Base-by-base conservation (phyloP, 2,888 invertebrate species). In the Cryptocephalus primarius region DNA sequence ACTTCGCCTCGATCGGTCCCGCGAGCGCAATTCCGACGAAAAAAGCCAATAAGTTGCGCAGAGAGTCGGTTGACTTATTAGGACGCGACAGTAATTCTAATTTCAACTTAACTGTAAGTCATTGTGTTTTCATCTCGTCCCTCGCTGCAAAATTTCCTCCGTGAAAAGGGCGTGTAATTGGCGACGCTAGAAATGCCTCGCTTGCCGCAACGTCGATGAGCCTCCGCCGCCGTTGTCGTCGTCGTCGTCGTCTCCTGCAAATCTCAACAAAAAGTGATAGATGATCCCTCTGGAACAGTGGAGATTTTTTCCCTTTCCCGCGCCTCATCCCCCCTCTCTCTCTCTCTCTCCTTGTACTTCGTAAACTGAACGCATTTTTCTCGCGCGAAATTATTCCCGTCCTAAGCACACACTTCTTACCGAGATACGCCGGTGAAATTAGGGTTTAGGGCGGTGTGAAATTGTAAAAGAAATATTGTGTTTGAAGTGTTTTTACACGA, bases 321-420 rank as follows among this genome's bases (percentile, higher is more conserved):
- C 43, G 33, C 38, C 51, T 4, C 3, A 42, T 14, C 32, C 36
- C 48, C 36, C 48, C 33, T 47, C 42, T 41, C 36, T 43, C 42
- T 43, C 49, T 44, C 40, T 42, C 50, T 45, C 43, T 42, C 45
- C 55, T 51, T 56, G 60, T 60, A 56, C 55, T 56, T 61, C 58
- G 60, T 61, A 61, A 60, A 60, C 22, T 32, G 42, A 57, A 60
- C 62, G 64, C 63, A 64, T 65, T 65, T 65, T 65, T 66, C 64
- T 64, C 60, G 50, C 49, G 60, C 54, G 58, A 63, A 65, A 65
- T 66, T 65, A 64, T 65, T 61, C 64, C 65, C 63, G 62, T 65
- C 65, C 63, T 63, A 62, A 65, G 64, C 66, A 66, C 65, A 66
- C 66, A 66, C 65, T 66, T 66, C 65, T 65, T 65, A 61, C 60